Base-by-base conservation (phyloP, 2,888 invertebrate species). In the Ichneumoninae sp. region DNA sequence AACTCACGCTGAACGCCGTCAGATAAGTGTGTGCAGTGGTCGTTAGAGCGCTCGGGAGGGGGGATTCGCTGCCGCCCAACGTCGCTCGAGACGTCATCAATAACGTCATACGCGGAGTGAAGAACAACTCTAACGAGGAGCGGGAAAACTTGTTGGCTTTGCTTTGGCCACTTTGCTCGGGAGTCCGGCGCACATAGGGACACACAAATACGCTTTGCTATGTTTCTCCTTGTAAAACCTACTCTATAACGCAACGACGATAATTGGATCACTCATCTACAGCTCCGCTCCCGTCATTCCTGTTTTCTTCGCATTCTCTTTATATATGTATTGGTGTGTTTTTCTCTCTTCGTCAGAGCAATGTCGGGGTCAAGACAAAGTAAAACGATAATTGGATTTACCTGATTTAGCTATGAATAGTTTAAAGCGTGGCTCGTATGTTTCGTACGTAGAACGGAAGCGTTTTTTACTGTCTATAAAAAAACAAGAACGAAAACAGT, bases 341-440 rank as follows among this genome's bases (percentile, higher is more conserved):
- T 60, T 57, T 68, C 16, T 13, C 30, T 30, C 44, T 36, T 33
- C 68, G 69, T 54, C 74, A 10, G 50, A 69, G 74, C 77, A 78
- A 62, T 74, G 72, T 82, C 82, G 82, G 82, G 82, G 82, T 79
- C 82, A 74, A 82, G 47, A 71, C 70, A 65, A 71, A 69, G 69
- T 54, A 62, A 69, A 60, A 44, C 83, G 79, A 65, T 83, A 79
- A 83, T 82, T 82, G 82, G 65, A 83, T 79, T 33, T 36, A 54
- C 40, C 30, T 30, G 74, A 79, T 78, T 83, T 70, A 62, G 44
- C n/a, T 60, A 57, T 26, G 19, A 19, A 52, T 52, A 19, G n/a
- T 7, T 19, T 57, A 26, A 57, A 57, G 10, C 22, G 26, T 4
- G 10, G 22, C 22, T 57, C 57, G 57, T 10, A 26, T 8, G 22